Evolutionary conservation across 2,888 invertebrate species (phyloP), one percentile per base, ranked within the genome.

Genomic region (Xanthorhoe spadicearia): DNA sequence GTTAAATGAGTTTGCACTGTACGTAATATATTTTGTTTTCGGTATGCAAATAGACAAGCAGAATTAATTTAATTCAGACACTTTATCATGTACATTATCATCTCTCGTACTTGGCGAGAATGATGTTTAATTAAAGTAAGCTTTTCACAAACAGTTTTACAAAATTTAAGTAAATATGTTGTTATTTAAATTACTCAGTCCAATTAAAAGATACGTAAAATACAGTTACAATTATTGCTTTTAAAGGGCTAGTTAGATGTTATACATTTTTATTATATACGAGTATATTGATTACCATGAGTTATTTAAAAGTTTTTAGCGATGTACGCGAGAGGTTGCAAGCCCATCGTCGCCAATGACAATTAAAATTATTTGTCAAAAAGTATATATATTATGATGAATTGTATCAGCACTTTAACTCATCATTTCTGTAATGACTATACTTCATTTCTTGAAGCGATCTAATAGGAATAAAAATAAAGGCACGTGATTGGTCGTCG

Each of bases 51-150:
- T 43, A 43, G 0, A 38, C 43, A 1, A 19, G n/a, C 13, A n/a
- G 23, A 46, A 46, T 9, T 46, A 56, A 49, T 57, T 57, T 57
- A 57, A 49, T 57, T 17, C 32, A 49, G 28, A 57, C 17, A n/a
- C n/a, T 38, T 43, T 43, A 23, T 51, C 50, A 46, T 46, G 46
- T 46, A 28, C 56, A 56, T 46, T 23, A 23, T 23, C 15, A 1
- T 49, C n/a, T 6, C 19, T 28, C 48, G 48, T 48, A 17, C 48
- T 48, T 48, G 48, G 17, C 48, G 6, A 7, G 48, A 48, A 48
- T 48, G 15, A 17, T 48, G 15, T 17, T 48, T 17, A 48, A 17
- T 48, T 17, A 48, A 48, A 17, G 43, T 48, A 43, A 43, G 38
- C 38, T 43, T 3, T 13, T 43, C 38, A 43, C 38, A 13, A 43